A percentile compares a stretch with the other conserved stretches of the same genome.
These are phyloP conservation scores for Neodon shergylaensis DNA, from an alignment of 2,113 vertebrate species.

Conservation along the genomic window DNA sequence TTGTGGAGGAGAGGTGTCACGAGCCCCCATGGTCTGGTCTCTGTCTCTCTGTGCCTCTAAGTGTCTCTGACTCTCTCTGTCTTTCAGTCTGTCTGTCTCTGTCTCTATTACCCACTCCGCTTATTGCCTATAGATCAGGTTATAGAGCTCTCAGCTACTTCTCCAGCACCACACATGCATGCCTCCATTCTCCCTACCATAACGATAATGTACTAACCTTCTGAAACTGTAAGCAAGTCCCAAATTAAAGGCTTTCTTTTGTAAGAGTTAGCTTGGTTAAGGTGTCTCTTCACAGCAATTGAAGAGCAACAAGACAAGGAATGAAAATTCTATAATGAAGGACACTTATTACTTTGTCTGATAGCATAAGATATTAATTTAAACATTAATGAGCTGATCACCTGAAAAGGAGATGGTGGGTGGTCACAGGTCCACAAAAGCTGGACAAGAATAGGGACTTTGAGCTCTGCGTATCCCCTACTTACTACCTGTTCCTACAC, in stretches of 20 bases:
- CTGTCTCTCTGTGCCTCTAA: not conserved
- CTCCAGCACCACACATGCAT: not conserved
- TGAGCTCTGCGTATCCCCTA: not conserved
- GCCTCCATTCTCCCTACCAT: not conserved
- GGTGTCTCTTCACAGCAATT: not conserved
- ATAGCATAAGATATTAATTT: not conserved
- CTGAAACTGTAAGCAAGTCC: not conserved
- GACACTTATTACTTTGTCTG: not conserved
- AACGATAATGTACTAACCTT: not conserved
- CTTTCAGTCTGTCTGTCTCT: not conserved
- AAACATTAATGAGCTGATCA: not conserved
- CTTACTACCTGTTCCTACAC: accelerated
- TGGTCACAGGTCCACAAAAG: not conserved
- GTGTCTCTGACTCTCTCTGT: not conserved
- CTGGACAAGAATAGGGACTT: not conserved
- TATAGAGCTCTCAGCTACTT: not conserved
- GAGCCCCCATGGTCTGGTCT: not conserved
- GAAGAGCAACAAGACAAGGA: not conserved
- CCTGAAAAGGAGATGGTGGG: too few species aligned
- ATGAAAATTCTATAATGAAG: not conserved
- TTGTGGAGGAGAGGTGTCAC: not conserved
- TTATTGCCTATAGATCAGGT: not conserved
- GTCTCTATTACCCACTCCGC: not conserved
- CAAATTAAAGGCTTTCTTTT: not conserved
- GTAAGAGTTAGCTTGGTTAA: not conserved